Base-by-base conservation (phyloP, 1,140 invertebrate genomes). In the Drosophila baimaii region DNA sequence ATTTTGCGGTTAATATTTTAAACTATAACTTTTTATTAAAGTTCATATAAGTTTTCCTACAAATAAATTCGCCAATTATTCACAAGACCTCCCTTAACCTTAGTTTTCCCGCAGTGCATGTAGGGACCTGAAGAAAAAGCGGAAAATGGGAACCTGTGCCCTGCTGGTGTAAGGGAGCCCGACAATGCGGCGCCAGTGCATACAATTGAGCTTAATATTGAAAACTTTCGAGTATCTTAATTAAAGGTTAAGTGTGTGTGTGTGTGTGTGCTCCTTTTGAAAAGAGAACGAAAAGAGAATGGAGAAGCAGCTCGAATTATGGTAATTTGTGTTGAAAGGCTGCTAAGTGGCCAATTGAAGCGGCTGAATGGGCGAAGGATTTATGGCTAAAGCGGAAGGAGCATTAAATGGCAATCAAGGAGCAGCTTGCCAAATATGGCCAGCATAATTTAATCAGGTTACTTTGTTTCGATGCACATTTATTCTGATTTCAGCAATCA, bases 201-300 rank as follows among this genome's bases (percentile, higher is more conserved):
- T 74, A 79, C 82, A 86, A 69, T 75, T 77, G 62, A 63, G 82
- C 70, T 77, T 81, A 86, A 86, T 86, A 86, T 86, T 86, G 82
- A 86, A 86, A 86, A 86, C 65, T 86, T 86, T 86, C 63, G 82
- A 86, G 82, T 86, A 86, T 86, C 82, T 86, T 86, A 86, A 86
- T 86, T 86, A 86, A 86, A 86, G 82, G 82, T 86, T 86, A 86
- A 86, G 82, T 85, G 82, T 71, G 62, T 72, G 63, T 69, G 73
- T 64, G 81, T 84, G 82, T 71, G 66, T 73, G 69, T 55, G 74
- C 66, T 74, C 75, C 82, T 81, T 81, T 86, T 65, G 46, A 79
- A 81, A 81, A 78, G 31, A 35, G 19, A 82, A 78, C 70, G 75
- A 82, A 83, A 79, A 52, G 74, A 79, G 69, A 66, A 66, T 27